Conservation (phyloP, 2,888 invertebrate species). For the Tetrapedia diversipes region DNA sequence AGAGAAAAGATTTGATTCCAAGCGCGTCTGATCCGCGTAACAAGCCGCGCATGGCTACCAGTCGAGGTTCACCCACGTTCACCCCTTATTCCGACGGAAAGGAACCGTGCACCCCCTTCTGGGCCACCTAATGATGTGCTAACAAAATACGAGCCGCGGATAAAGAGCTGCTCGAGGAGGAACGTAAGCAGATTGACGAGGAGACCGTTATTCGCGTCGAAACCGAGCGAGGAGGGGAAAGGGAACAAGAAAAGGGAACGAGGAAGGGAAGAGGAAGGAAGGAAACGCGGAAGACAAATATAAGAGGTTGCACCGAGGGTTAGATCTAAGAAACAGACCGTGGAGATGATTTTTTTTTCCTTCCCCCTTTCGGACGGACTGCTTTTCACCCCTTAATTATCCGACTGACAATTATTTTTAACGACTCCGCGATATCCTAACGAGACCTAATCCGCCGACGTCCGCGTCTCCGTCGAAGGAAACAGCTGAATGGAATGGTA, state of each 20-base stretch:
- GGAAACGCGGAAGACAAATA: constrained; percentile 53
- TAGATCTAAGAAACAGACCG: constrained; percentile 61
- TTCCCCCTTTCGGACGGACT: constrained; percentile 18
- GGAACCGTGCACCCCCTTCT: constrained; percentile 72
- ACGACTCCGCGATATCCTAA: constrained; percentile 80
- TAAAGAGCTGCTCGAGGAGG: constrained; percentile 75
- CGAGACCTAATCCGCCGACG: constrained; percentile 78
- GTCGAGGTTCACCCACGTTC: constrained; percentile 36
- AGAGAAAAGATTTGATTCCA: constrained; percentile 74
- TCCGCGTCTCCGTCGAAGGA: constrained; percentile 63
- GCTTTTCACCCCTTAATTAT: constrained; percentile 77
- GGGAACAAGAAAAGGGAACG: neutral
- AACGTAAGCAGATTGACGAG: constrained; percentile 79
- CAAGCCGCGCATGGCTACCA: constrained; percentile 71
- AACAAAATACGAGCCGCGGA: constrained; percentile 79
- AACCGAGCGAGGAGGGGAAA: constrained; percentile 33
- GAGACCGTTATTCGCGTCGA: constrained; percentile 39
- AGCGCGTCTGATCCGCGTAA: constrained; percentile 79
- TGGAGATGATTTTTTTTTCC: constrained; percentile 65
- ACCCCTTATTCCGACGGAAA: constrained; percentile 36
- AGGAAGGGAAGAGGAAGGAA: no score
- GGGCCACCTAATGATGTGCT: constrained; percentile 81
- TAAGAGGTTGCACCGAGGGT: constrained; percentile 42
- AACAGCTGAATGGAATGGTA: constrained; percentile 54
- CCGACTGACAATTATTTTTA: constrained; percentile 82